A percentile compares a stretch with the other conserved stretches of the same genome.
These are phyloP conservation scores for Ceratotherium simum DNA, from an alignment of 2,113 vertebrate species.

Conservation along the genomic window DNA sequence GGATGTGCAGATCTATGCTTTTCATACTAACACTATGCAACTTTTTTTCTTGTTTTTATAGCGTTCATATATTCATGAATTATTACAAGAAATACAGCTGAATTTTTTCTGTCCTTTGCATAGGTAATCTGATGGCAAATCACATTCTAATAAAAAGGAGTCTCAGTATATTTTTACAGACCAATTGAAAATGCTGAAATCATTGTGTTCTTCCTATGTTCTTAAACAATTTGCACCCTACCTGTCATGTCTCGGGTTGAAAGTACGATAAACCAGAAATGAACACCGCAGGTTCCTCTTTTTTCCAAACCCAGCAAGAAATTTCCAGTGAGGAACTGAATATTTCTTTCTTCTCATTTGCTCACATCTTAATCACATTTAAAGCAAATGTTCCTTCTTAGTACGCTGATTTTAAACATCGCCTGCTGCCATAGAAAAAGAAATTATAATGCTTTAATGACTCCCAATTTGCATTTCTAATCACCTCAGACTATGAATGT, in stretches of 20 bases:
- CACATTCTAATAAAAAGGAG: not conserved
- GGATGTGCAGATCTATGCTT: not conserved
- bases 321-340: not conserved
- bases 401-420: slow-evolving; percentile 13
- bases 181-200: not conserved
- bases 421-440: not conserved
- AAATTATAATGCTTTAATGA: slow-evolving; percentile 49
- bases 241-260: not conserved
- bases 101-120: not conserved
- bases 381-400: slow-evolving; percentile 57
- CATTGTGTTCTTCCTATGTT: not conserved
- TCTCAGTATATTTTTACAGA: not conserved
- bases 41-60: not conserved
- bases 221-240: not conserved
- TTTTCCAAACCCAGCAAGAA: not conserved
- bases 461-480: slow-evolving; percentile 60
- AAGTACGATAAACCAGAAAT: slow-evolving; percentile 10
- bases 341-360: slow-evolving; percentile 41
- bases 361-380: slow-evolving; percentile 4
- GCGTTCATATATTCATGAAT: not conserved
- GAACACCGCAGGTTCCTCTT: not conserved
- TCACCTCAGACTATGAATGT: not conserved
- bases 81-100: not conserved
- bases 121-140: not conserved
- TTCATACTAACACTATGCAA: not conserved